Base-by-base conservation (phyloP, 2,113 vertebrate species). In the Archocentrus centrarchus region DNA sequence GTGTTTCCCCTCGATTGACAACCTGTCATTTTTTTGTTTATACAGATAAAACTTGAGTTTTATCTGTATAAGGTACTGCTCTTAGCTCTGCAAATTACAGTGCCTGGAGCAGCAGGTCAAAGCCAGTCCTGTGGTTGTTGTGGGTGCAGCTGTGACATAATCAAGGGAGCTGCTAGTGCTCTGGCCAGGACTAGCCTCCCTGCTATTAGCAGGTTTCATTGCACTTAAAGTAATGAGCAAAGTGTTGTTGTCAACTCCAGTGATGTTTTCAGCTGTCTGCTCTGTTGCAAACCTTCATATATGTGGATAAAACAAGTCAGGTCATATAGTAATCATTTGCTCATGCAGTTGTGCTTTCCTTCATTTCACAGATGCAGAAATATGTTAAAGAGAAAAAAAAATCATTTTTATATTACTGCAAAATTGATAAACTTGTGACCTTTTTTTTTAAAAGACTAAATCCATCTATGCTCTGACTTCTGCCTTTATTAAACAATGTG, bases 211-310 rank as follows among this genome's bases (percentile, higher is more conserved):
- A 53, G 17, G 6, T 20, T 53, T 70, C 44, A 30, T 70, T 70
- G 44, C 44, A 73, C 44, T 53, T 53, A n/a, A 6, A 20, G 24
- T n/a, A 73, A 53, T 20, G 17, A 73, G 6, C 27, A 73, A 2
- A 73, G 44, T 0, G 1, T 50, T 68, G 22, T 30, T 0, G 15
- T 8, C 0, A 5, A 17, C n/a, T 0, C 24, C 22, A 70, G 22
- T 53, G 24, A 35, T 17, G 2, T 81, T 50, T 81, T 44, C 24
- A 64, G 47, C 30, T 55, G 20, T 63, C 24, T 53, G 44, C 44
- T 3, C 44, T 50, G 17, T 47, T 73, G 6, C 44, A 13, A 20
- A 39, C 18, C 22, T 73, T 20, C 7, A 64, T 59, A 53, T 41
- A 18, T 80, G 32, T 75, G 59, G 64, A 57, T 63, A 59, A 59